A percentile compares a stretch with the other conserved stretches of the same genome.
Conservation (phyloP, 2,888 invertebrate genomes). For the Enoplolaimus lenunculus region DNA sequence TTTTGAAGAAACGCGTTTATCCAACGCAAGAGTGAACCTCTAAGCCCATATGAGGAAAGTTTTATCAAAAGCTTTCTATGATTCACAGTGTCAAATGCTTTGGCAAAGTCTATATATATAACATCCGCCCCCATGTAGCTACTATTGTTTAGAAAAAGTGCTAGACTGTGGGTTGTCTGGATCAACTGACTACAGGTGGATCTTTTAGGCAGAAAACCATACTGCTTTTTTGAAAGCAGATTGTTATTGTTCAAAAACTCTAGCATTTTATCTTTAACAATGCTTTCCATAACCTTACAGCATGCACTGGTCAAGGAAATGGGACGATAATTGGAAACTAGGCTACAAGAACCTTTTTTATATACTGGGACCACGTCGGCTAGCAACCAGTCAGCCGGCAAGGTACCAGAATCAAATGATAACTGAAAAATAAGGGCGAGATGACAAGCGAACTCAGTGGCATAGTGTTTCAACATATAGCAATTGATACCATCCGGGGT, state of each 20-base stretch:
- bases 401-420: not conserved
- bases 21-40: too few species aligned
- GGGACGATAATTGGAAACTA: too few species aligned
- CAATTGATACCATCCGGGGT: too few species aligned
- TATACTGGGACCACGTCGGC: too few species aligned
- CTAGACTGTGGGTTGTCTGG: not conserved
- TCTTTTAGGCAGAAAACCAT: constrained; percentile 4
- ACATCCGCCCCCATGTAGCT: constrained; percentile 9
- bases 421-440: not conserved
- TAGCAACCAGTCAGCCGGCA: constrained; percentile 2
- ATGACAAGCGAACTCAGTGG: not conserved
- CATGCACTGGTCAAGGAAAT: not conserved
- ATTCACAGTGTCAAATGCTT: constrained; percentile 18
- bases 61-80: too few species aligned
- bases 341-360: not conserved
- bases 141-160: too few species aligned
- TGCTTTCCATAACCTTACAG: constrained; percentile 2
- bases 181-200: not conserved
- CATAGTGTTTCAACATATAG: too few species aligned
- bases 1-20: constrained; percentile 1
- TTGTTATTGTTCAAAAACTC: not conserved
- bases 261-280: constrained; percentile 1
- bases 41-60: too few species aligned
- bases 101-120: constrained; percentile 13
- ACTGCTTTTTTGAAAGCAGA: not conserved